Conservation (phyloP, 2,888 invertebrate species). For the Polydrusus cervinus region DNA sequence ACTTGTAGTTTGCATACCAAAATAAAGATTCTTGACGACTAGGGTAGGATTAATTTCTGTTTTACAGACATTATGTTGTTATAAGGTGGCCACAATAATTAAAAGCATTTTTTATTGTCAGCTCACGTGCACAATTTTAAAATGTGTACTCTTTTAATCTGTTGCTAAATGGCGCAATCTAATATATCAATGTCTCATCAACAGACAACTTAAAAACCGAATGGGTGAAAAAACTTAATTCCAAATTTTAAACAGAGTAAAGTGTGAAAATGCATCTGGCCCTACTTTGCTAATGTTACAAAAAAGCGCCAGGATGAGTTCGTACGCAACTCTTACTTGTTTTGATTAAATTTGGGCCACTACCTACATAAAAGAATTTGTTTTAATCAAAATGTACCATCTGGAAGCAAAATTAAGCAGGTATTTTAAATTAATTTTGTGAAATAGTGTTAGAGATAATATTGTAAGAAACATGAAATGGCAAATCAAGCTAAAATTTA, state of each 20-base stretch:
- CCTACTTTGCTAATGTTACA: slow-evolving; percentile 1
- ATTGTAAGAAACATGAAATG: no score
- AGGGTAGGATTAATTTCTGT: no score
- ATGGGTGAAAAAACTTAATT: neutral
- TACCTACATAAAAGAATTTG: neutral
- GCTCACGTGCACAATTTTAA: no score
- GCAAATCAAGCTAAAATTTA: no score
- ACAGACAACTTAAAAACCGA: neutral
- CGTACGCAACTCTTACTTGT: slow-evolving; percentile 30
- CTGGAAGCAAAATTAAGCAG: neutral
- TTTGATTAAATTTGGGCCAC: slow-evolving; percentile 35
- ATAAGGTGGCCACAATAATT: no score
- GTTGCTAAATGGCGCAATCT: no score
- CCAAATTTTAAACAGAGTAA: neutral
- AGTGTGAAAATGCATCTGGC: neutral
- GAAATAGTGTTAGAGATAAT: neutral
- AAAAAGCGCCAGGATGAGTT: slow-evolving; percentile 1
- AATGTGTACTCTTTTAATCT: no score
- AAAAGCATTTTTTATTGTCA: no score
- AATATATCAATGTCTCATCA: slow-evolving; percentile 1
- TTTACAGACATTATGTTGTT: no score
- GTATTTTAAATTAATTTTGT: neutral
- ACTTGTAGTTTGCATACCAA: neutral
- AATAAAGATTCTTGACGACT: no score
- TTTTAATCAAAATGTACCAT: slow-evolving; percentile 19